phyloP scores from a whole-genome alignment of 2,888 invertebrate genomes.

The Melieria crassipennis region DNA sequence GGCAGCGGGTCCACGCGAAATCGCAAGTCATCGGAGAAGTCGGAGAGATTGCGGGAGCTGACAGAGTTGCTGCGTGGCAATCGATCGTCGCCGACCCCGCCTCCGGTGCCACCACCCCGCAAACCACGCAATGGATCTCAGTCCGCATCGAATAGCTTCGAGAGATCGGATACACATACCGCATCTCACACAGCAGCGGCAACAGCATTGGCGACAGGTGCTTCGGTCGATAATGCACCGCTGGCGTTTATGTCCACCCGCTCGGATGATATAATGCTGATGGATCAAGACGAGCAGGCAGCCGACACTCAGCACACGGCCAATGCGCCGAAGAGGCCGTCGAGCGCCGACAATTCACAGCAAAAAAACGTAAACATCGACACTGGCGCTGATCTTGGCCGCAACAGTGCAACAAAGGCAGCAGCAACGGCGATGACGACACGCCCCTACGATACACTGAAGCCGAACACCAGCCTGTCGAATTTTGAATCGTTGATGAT shows the following conservation, averaged over 20 bases:
- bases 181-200: conserved; percentile 4
- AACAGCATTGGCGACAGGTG: conserved; percentile 39
- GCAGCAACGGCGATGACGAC: conserved; percentile 21
- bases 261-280: conserved; percentile 50
- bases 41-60: conserved; percentile 78
- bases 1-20: conserved; percentile 44
- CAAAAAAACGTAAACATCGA: background rate
- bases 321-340: conserved; percentile 6
- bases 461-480: conserved; percentile 61
- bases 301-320: conserved; percentile 16
- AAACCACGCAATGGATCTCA: conserved; percentile 62
- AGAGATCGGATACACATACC: conserved; percentile 48
- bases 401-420: conserved; percentile 25
- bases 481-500: conserved; percentile 58
- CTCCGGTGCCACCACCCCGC: conserved; percentile 70
- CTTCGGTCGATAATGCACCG: conserved; percentile 36
- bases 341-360: background rate
- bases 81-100: conserved; percentile 69
- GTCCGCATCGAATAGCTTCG: conserved; percentile 67
- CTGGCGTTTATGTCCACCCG: conserved; percentile 44
- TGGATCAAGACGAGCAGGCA: conserved; percentile 52
- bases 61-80: conserved; percentile 80
- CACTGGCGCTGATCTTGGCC: background rate
- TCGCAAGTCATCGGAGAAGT: conserved; percentile 70
- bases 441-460: conserved; percentile 50